Evolutionary conservation across 2,888 invertebrate genomes (phyloP).

Genomic region (Drosophila engyochracea): DNA sequence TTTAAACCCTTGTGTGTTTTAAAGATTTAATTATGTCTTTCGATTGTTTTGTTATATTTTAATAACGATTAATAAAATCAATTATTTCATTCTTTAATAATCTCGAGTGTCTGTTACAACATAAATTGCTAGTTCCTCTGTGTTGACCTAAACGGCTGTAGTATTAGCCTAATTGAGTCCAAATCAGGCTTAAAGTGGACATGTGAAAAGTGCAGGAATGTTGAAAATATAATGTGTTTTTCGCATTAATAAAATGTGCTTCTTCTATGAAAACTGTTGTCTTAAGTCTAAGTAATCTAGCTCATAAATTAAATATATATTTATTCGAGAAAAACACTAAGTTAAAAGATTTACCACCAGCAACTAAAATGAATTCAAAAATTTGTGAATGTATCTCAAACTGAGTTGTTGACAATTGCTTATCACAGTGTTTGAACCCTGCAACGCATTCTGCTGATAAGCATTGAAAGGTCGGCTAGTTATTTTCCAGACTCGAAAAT

Average conservation of each 20-base stretch:
- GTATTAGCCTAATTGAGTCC: background rate
- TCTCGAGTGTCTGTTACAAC: too few relatives aligned
- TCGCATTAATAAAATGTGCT: background rate
- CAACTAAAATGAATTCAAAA: background rate
- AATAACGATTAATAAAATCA: too few relatives aligned
- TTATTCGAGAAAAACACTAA: background rate
- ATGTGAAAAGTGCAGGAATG: background rate
- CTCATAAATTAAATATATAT: background rate
- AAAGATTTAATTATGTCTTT: background rate
- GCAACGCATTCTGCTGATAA: conserved; percentile 32
- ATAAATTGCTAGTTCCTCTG: background rate
- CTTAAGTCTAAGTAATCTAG: background rate
- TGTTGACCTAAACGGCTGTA: background rate
- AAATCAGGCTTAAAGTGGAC: background rate
- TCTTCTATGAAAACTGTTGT: background rate
- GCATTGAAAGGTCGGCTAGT: background rate
- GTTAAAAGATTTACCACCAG: too few relatives aligned
- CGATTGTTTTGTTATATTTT: too few relatives aligned
- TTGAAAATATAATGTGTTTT: background rate
- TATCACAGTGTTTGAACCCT: conserved; percentile 37
- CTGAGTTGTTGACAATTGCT: conserved; percentile 5
- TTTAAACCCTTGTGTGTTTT: background rate
- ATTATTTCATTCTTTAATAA: too few relatives aligned
- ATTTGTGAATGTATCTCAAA: background rate
- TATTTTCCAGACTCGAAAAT: conserved; percentile 22